These are phyloP conservation scores for Rhopilema esculentum DNA, from an alignment of 30 jellyfish, hydroid and myxozoan species.

Conservation along the genomic window DNA sequence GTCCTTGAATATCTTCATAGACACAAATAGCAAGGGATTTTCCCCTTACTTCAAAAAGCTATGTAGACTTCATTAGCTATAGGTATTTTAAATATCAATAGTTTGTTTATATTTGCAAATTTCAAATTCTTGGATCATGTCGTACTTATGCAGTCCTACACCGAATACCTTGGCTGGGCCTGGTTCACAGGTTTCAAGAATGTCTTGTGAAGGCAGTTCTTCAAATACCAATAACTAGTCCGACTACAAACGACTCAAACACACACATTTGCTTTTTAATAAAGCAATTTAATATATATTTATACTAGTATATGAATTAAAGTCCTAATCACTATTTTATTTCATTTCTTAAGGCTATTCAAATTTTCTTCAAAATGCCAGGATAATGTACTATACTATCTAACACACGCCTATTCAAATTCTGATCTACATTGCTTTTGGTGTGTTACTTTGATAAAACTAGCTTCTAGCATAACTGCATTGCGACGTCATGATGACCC, in stretches of 20 bases:
- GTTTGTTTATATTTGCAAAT: too few species aligned
- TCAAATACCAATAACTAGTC: neutral
- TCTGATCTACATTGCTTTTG: neutral
- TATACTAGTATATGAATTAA: conserved; percentile 1
- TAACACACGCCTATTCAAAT: too few species aligned
- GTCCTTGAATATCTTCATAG: too few species aligned
- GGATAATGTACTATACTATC: too few species aligned
- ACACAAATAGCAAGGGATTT: too few species aligned
- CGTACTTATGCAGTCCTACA: too few species aligned
- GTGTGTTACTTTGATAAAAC: neutral
- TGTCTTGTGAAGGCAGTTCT: neutral
- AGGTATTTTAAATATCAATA: too few species aligned
- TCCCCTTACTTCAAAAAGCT: too few species aligned
- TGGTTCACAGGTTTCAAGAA: neutral
- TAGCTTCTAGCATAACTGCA: too few species aligned
- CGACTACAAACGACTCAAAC: neutral
- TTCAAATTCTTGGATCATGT: too few species aligned
- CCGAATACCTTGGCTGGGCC: neutral
- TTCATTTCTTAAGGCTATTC: neutral
- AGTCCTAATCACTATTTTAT: neutral
- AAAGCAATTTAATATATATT: conserved; percentile 21
- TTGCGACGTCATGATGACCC: neutral
- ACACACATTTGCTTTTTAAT: conserved; percentile 33
- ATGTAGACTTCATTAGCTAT: too few species aligned
- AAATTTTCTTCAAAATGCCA: neutral